Percentiles rank a stretch among this genome's conserved stretches.
Evolutionary conservation across 2,797 vertebrate species (phyloP).

Genomic region (Gymnothorax reevesii): DNA sequence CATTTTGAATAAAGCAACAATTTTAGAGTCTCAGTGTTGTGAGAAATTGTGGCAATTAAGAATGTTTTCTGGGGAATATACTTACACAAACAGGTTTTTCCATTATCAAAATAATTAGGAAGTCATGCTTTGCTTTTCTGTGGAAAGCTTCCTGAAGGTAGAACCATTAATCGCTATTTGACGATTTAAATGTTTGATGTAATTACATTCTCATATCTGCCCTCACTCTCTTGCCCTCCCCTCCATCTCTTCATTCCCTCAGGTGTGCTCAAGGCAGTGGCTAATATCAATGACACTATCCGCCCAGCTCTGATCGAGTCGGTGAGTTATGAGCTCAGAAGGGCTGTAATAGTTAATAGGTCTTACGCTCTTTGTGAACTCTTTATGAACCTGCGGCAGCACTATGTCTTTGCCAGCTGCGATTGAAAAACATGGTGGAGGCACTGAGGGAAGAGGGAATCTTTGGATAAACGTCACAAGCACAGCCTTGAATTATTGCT

Average conservation of each 20-base stretch:
- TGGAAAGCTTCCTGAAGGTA: background rate
- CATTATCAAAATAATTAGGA: background rate
- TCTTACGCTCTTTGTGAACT: background rate
- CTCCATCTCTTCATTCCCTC: background rate
- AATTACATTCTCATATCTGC: background rate
- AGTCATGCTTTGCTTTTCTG: background rate
- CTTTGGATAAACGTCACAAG: background rate
- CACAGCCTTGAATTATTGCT: background rate
- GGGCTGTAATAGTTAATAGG: too few species aligned
- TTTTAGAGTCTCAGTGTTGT: background rate
- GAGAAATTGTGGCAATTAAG: background rate
- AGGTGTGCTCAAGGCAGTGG: conserved; percentile 90
- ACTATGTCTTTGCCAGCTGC: background rate
- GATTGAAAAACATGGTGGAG: conserved; percentile 1
- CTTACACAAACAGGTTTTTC: background rate
- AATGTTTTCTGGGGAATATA: background rate
- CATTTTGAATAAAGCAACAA: background rate
- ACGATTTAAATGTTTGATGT: background rate
- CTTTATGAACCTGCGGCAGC: background rate
- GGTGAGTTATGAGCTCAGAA: conserved; percentile 69
- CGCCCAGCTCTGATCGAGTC: conserved; percentile 83
- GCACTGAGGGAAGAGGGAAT: background rate
- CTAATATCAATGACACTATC: conserved; percentile 88
- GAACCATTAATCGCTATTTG: background rate
- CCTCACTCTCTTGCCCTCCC: background rate